Evolutionary conservation across 2,888 invertebrate genomes (phyloP).

Genomic region (Prionchulus punctatus): DNA sequence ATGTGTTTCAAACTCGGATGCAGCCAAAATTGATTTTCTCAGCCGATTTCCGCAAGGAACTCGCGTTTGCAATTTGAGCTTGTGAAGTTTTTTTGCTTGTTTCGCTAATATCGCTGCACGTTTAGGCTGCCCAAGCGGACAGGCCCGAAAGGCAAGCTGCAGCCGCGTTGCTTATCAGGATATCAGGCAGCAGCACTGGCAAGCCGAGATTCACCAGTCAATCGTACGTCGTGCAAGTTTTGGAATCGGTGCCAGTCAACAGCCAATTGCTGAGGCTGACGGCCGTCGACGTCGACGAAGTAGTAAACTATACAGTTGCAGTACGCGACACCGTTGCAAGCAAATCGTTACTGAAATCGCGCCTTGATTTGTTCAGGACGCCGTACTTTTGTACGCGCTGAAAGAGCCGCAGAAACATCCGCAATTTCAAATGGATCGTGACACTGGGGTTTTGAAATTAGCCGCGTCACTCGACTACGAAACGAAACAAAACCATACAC

Average conservation of each 20-base stretch:
- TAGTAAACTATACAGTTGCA: background rate
- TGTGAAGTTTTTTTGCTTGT: background rate
- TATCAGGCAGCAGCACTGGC: background rate
- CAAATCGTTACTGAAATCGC: too few species aligned
- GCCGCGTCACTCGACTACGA: constrained; percentile 1
- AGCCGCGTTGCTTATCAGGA: background rate
- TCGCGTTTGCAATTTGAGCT: too few species aligned
- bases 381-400: too few species aligned
- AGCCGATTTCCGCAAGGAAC: too few species aligned
- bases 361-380: too few species aligned
- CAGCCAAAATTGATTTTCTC: too few species aligned
- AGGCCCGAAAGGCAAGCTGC: background rate
- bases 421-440: too few species aligned
- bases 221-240: background rate
- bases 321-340: too few species aligned
- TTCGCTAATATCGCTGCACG: background rate
- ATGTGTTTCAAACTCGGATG: too few species aligned
- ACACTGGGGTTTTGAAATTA: too few species aligned
- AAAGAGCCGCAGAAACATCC: too few species aligned
- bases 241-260: background rate
- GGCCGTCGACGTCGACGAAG: background rate
- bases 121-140: constrained; percentile 9
- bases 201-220: background rate
- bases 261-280: background rate
- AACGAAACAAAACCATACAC: background rate